Conservation (phyloP, 1,140 invertebrate genomes). For the Drosophila guanche region DNA sequence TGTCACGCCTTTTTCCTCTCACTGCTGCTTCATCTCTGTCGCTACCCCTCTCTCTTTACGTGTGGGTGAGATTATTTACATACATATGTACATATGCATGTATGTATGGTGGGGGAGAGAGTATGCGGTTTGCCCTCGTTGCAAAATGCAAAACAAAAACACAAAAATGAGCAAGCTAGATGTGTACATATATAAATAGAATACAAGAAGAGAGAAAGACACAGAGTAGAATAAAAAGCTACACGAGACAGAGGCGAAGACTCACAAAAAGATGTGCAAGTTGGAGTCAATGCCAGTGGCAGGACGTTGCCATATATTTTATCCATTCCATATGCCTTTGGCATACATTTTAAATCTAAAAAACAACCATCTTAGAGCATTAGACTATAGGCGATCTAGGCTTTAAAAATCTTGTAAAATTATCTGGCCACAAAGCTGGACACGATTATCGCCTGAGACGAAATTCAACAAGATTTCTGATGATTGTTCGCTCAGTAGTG, state of each 20-base stretch:
- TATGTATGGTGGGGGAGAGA: constrained; percentile 9
- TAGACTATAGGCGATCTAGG: constrained; percentile 3
- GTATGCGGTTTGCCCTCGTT: constrained; percentile 71
- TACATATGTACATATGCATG: constrained; percentile 1
- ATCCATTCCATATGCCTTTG: constrained; percentile 8
- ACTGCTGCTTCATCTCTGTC: constrained; percentile 14
- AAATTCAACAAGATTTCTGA: too few relatives aligned
- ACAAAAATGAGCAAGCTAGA: constrained; percentile 72
- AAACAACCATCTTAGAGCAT: constrained; percentile 18
- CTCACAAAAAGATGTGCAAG: constrained; percentile 34
- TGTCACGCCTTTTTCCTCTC: constrained; percentile 71
- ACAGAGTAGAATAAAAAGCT: not conserved
- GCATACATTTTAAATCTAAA: constrained; percentile 26
- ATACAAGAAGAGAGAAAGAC: constrained; percentile 14
- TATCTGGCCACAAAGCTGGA: too few relatives aligned
- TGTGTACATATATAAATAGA: constrained; percentile 54
- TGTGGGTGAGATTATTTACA: constrained; percentile 56
- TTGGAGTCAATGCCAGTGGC: constrained; percentile 57
- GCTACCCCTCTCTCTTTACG: constrained; percentile 1
- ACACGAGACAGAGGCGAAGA: constrained; percentile 11
- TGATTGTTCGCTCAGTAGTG: too few relatives aligned
- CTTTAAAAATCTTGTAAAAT: too few relatives aligned
- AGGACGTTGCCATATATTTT: constrained; percentile 27
- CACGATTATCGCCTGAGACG: too few relatives aligned
- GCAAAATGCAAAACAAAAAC: constrained; percentile 66